Percentiles rank a stretch among this genome's conserved stretches.
Evolutionary conservation across 2,113 vertebrate species (phyloP).

Genomic region (Carettochelys insculpta): DNA sequence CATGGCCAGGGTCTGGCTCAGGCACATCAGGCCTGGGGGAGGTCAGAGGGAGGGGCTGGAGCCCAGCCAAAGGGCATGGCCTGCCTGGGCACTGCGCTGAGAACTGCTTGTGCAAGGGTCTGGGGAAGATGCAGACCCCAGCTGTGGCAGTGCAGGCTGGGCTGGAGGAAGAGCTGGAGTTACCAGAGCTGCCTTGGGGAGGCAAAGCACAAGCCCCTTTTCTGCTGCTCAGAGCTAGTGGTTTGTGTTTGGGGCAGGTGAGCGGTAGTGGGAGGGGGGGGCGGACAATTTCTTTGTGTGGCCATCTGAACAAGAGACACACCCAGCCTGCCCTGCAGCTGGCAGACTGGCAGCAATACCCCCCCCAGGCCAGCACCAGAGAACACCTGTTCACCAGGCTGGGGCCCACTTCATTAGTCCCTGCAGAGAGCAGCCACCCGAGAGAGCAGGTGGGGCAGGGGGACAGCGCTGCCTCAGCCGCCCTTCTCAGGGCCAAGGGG

Average conservation of each 20-base stretch:
- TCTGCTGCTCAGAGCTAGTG: background rate
- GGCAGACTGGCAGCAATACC: background rate
- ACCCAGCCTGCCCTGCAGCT: accelerated
- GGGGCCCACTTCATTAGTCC: no score
- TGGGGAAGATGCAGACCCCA: background rate
- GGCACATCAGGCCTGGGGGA: no score
- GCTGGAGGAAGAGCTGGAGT: background rate
- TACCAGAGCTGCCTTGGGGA: background rate
- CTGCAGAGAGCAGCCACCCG: no score
- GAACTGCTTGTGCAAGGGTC: background rate
- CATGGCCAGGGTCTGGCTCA: no score
- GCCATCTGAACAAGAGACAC: background rate
- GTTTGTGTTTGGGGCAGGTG: background rate
- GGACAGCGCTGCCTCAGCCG: background rate
- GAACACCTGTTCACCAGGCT: background rate
- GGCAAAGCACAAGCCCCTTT: background rate
- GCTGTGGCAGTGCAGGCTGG: background rate
- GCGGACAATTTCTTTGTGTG: background rate
- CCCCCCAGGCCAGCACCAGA: background rate
- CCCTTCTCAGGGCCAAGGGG: background rate
- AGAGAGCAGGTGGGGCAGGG: background rate
- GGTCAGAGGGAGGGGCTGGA: no score
- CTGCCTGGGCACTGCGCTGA: background rate
- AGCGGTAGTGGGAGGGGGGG: background rate
- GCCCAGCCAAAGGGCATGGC: no score